phyloP scores from a whole-genome alignment of 1,140 invertebrate species.

The Solenopsis invicta region DNA sequence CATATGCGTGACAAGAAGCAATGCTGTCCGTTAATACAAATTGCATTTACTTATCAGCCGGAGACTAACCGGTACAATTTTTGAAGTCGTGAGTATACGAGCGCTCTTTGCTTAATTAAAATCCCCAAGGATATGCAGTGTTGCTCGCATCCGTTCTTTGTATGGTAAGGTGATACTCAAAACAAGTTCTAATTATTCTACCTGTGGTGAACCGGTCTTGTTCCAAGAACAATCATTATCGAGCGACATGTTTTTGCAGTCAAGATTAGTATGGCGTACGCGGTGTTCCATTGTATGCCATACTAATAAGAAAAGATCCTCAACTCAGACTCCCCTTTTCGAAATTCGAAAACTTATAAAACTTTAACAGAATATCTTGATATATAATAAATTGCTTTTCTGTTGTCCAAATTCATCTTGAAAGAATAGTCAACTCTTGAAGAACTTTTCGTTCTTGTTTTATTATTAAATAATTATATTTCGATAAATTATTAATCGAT shows the following conservation, averaged over 20 bases:
- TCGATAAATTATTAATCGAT: no score
- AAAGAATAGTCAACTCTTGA: no score
- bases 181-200: slow-evolving; percentile 28
- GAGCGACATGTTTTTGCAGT: neutral
- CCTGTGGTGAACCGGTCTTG: neutral
- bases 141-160: neutral
- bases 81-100: slow-evolving; percentile 5
- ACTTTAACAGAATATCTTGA: no score
- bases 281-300: neutral
- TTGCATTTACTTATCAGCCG: slow-evolving; percentile 24
- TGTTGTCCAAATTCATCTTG: no score
- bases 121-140: neutral
- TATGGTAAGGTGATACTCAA: neutral
- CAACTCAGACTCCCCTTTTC: no score
- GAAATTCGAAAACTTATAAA: no score
- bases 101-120: slow-evolving; percentile 60
- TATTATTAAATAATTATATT: no score
- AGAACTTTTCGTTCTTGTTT: no score
- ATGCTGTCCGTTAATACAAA: slow-evolving; percentile 44
- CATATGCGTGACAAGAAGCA: slow-evolving; percentile 10
- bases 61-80: slow-evolving; percentile 37
- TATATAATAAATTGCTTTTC: no score
- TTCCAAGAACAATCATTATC: neutral
- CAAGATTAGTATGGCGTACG: neutral
- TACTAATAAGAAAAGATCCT: neutral